phyloP scores from a whole-genome alignment of 2,888 invertebrate genomes.

The Leucania comma region DNA sequence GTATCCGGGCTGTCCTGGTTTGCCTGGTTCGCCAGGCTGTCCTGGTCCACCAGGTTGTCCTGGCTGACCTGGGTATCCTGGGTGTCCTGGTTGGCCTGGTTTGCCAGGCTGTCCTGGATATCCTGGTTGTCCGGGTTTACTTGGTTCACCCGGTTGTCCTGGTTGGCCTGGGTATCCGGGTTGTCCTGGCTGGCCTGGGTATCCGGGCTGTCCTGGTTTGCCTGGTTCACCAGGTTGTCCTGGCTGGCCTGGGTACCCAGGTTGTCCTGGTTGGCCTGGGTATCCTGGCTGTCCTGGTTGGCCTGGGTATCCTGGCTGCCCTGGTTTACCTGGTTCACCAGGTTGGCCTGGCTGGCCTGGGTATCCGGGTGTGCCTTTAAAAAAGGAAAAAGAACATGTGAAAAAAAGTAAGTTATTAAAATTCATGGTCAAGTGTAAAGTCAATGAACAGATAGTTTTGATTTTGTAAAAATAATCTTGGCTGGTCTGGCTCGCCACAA shows the following conservation, averaged over 20 bases:
- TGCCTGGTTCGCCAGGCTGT: conserved; percentile 8
- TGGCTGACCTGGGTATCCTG: conserved; percentile 37
- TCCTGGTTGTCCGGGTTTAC: conserved; percentile 76
- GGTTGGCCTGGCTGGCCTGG: conserved; percentile 22
- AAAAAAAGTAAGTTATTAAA: too few relatives aligned
- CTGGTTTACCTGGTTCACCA: conserved; percentile 20
- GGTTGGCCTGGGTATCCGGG: conserved; percentile 40
- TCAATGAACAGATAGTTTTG: too few relatives aligned
- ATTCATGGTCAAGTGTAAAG: too few relatives aligned
- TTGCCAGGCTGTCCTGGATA: conserved; percentile 68
- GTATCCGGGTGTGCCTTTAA: conserved; percentile 18
- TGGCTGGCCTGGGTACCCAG: conserved; percentile 65
- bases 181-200: conserved; percentile 64
- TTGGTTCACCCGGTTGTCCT: conserved; percentile 51
- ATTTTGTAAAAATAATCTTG: too few relatives aligned
- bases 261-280: conserved; percentile 41
- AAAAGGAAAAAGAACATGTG: too few relatives aligned
- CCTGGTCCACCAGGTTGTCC: conserved; percentile 28
- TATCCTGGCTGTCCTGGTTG: conserved; percentile 39
- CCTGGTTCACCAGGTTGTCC: conserved; percentile 33
- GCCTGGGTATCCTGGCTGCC: conserved; percentile 38
- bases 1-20: conserved; percentile 4
- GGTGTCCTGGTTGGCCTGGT: conserved; percentile 35
- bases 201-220: not conserved
- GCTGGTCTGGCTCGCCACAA: too few relatives aligned